Percentiles rank a stretch among this genome's conserved stretches.
Conservation (phyloP, 2,888 invertebrate genomes). For the Caradrina kadenii region DNA sequence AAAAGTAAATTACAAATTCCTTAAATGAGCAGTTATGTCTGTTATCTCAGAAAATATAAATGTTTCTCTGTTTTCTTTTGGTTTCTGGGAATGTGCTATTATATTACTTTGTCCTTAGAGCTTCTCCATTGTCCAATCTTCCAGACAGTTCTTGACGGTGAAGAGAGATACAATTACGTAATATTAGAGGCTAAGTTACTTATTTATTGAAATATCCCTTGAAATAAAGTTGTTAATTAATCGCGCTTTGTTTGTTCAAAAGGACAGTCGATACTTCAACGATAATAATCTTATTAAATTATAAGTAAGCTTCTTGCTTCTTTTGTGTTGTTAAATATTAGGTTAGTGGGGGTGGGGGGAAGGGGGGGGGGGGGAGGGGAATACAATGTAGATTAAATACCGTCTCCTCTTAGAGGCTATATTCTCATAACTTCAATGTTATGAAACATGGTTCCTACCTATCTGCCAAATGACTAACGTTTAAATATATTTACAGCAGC, state of each 20-base stretch:
- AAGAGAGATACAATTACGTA: conserved; percentile 11
- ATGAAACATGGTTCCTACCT: too few species aligned
- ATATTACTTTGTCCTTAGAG: conserved; percentile 4
- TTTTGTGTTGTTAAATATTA: conserved; percentile 21
- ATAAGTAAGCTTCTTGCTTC: neutral
- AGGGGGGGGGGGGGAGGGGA: neutral
- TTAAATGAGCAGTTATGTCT: neutral
- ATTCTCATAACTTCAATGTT: neutral
- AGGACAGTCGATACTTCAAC: conserved; percentile 28
- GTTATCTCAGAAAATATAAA: conserved; percentile 4
- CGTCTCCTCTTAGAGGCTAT: neutral
- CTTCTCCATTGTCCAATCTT: neutral
- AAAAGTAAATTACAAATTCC: neutral
- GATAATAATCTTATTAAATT: conserved; percentile 18
- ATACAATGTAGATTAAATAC: neutral
- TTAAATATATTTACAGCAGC: too few species aligned
- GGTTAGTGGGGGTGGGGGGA: neutral
- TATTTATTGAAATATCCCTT: conserved; percentile 22
- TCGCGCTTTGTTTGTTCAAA: conserved; percentile 5
- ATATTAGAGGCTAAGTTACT: conserved; percentile 13
- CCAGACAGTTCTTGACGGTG: conserved; percentile 1
- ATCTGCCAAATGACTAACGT: too few species aligned
- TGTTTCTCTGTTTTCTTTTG: conserved; percentile 1
- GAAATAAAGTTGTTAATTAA: conserved; percentile 30
- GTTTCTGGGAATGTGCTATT: neutral